Conservation (phyloP, 2,113 vertebrate species). For the Cyprinodon variegatus region DNA sequence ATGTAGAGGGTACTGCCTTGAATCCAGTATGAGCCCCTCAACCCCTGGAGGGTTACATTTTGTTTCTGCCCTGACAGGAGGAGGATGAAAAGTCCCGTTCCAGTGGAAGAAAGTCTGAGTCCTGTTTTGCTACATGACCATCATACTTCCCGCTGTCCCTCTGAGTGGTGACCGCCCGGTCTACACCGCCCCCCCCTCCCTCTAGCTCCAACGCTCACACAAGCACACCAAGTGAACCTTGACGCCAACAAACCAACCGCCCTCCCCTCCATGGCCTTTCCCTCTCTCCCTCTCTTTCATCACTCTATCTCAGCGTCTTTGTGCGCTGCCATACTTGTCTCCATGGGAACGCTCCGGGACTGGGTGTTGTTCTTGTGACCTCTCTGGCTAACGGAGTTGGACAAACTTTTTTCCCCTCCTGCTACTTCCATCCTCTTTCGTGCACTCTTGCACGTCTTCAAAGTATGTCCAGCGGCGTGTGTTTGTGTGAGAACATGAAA, state of each 20-base stretch:
- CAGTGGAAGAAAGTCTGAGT: conserved; percentile 57
- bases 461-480: conserved; percentile 34
- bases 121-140: conserved; percentile 50
- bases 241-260: conserved; percentile 64
- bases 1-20: neutral
- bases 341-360: conserved; percentile 83
- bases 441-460: conserved; percentile 51
- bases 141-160: conserved; percentile 70
- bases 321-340: conserved; percentile 80
- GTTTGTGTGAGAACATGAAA: conserved; percentile 41
- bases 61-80: conserved; percentile 41
- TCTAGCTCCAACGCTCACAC: conserved; percentile 1
- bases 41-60: conserved; percentile 6
- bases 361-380: conserved; percentile 83
- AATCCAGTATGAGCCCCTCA: no score
- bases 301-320: conserved; percentile 76
- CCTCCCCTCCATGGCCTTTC: conserved; percentile 52
- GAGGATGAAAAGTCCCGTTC: conserved; percentile 35
- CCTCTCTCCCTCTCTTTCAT: conserved; percentile 68
- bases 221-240: conserved; percentile 71
- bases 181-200: neutral
- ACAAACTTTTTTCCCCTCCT: conserved; percentile 52
- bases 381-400: conserved; percentile 77
- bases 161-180: conserved; percentile 31
- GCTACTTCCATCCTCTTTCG: conserved; percentile 39